These are phyloP conservation scores for Tetragnatha montana DNA, from an alignment of 2,888 invertebrate species.

Conservation along the genomic window DNA sequence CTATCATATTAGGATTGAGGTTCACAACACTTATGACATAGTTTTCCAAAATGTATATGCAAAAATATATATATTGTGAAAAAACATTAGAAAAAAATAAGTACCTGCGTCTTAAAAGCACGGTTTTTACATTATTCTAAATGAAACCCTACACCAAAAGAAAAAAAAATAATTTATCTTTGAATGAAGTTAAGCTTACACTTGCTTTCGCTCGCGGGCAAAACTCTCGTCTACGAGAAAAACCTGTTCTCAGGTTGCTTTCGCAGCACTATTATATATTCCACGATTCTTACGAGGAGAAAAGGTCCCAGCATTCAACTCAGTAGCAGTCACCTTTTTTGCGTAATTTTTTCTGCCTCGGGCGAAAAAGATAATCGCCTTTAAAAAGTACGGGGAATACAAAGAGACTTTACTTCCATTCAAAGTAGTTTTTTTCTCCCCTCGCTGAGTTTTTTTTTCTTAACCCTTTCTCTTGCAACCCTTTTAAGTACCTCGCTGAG, in stretches of 20 bases:
- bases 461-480: background rate
- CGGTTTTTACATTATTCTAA: too few relatives aligned
- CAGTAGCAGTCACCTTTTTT: slow-evolving; percentile 6
- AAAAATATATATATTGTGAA: too few relatives aligned
- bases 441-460: background rate
- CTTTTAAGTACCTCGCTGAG: too few relatives aligned
- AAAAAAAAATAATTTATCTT: background rate
- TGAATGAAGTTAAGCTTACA: background rate
- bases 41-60: too few relatives aligned
- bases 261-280: background rate
- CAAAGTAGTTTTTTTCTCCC: slow-evolving; percentile 19
- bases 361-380: slow-evolving; percentile 47
- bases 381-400: slow-evolving; percentile 40
- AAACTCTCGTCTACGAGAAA: slow-evolving; percentile 9
- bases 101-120: too few relatives aligned
- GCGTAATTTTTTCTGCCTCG: slow-evolving; percentile 9
- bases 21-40: too few relatives aligned
- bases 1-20: too few relatives aligned
- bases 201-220: background rate
- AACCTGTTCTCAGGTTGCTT: slow-evolving; percentile 13
- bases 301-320: slow-evolving; percentile 13
- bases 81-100: too few relatives aligned
- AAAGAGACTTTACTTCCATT: slow-evolving; percentile 26
- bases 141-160: too few relatives aligned
- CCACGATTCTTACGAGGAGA: slow-evolving; percentile 2